phyloP scores from a whole-genome alignment of 2,888 invertebrate genomes.

The Drosophila hamatofila region DNA sequence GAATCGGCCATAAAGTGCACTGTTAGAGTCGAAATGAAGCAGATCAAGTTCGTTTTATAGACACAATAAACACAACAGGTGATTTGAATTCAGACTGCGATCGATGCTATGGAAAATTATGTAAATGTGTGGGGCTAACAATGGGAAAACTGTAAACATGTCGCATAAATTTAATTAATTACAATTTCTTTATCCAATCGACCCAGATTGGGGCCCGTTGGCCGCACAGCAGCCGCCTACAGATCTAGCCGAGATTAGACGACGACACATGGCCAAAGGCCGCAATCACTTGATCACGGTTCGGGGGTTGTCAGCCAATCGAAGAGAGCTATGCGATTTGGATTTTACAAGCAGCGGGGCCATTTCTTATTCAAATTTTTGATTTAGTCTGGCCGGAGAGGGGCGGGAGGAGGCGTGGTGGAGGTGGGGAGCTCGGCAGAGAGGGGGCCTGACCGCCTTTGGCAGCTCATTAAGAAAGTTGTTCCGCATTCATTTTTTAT shows the following conservation, averaged over 20 bases:
- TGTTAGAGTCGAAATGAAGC: conserved; percentile 37
- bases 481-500: conserved; percentile 79
- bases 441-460: conserved; percentile 63
- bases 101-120: conserved; percentile 62
- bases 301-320: conserved; percentile 61
- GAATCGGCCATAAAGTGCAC: conserved; percentile 51
- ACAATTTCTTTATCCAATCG: conserved; percentile 80
- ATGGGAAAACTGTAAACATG: conserved; percentile 79
- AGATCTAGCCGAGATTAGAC: conserved; percentile 69
- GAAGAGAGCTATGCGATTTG: conserved; percentile 55
- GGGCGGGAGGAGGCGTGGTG: no score
- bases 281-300: conserved; percentile 72
- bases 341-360: conserved; percentile 44
- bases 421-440: not conserved
- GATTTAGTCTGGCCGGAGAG: conserved; percentile 49
- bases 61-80: conserved; percentile 65
- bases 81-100: conserved; percentile 58
- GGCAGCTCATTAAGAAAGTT: conserved; percentile 79
- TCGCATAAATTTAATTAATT: conserved; percentile 80
- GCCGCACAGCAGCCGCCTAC: conserved; percentile 77
- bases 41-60: conserved; percentile 62
- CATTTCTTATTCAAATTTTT: conserved; percentile 77
- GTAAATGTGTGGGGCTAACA: conserved; percentile 64
- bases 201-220: conserved; percentile 53
- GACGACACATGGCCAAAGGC: conserved; percentile 42